Conservation (phyloP, 1,140 invertebrate species). For the Pemphigus obesinymphae region DNA sequence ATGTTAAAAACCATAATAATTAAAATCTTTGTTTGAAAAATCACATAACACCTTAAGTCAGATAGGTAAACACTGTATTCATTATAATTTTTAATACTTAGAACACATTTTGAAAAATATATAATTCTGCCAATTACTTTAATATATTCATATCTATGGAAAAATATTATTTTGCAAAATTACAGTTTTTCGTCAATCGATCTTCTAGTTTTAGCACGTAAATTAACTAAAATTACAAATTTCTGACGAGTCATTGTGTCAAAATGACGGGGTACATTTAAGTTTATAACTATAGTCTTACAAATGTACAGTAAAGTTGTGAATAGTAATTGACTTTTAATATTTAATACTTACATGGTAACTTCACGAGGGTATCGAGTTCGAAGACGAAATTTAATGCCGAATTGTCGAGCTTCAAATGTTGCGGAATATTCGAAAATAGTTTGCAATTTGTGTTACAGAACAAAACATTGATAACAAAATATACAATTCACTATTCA, state of each 20-base stretch:
- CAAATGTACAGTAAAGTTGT: not conserved
- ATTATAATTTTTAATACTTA: too few relatives aligned
- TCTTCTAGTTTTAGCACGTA: too few relatives aligned
- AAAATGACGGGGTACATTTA: not conserved
- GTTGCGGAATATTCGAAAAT: not conserved
- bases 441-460: not conserved
- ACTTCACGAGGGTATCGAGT: not conserved
- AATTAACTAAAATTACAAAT: not conserved
- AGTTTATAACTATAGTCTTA: not conserved
- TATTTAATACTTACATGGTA: not conserved
- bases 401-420: not conserved
- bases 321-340: not conserved
- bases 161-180: not conserved
- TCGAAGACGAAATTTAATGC: not conserved
- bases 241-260: not conserved
- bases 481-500: not conserved
- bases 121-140: too few relatives aligned
- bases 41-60: too few relatives aligned
- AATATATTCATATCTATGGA: too few relatives aligned
- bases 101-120: too few relatives aligned
- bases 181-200: not conserved
- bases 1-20: too few relatives aligned
- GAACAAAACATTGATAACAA: constrained; percentile 20
- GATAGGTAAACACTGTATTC: too few relatives aligned
- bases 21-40: too few relatives aligned